Base-by-base conservation (phyloP, 2,113 vertebrate genomes). In the Aptenodytes forsteri region DNA sequence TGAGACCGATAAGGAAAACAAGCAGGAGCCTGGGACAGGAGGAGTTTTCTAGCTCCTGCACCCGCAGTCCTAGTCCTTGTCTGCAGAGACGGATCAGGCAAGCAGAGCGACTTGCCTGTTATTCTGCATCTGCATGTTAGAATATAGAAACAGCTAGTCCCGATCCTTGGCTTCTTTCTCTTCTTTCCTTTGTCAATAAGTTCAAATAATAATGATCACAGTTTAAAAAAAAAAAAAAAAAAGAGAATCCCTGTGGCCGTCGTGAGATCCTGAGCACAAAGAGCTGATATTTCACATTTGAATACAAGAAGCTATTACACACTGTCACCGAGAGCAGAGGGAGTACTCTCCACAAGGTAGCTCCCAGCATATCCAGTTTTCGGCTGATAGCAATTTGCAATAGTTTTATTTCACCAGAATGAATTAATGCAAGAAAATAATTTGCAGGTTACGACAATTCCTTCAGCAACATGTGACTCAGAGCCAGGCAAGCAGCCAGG, bases 361-460 rank as follows among this genome's bases (percentile, higher is more conserved):
- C 66, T 79, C 88, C 92, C 44, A 87, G 66, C 36, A 13, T 0
- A 29, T 13, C 78, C 84, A 47, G 32, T 22, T 46, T 36, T 8
- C 30, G 88, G 54, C 61, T 65, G 87, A 34, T 6, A 26, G 91
- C 49, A 76, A 59, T 75, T 72, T 69, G 22, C 73, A 15, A 44
- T 3, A 26, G 64, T 62, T 91, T 93, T 89, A 67, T 96, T 95
- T 90, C 91, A 92, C 72, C 83, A 77, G 76, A 17, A 71, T 92
- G 87, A 92, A 94, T 96, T 90, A 96, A 89, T 84, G 76, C 67
- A 66, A 46, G 83, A 78, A 91, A 95, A 95, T 84, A 87, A 96
- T 73, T 30, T 85, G 75, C 89, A 80, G 92, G 86, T 95, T 71
- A 90, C 90, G 82, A 56, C 55, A 50, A 67, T 70, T 76, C 84